Base-by-base conservation (phyloP, 2,797 vertebrate genomes). In the Catharus ustulatus region DNA sequence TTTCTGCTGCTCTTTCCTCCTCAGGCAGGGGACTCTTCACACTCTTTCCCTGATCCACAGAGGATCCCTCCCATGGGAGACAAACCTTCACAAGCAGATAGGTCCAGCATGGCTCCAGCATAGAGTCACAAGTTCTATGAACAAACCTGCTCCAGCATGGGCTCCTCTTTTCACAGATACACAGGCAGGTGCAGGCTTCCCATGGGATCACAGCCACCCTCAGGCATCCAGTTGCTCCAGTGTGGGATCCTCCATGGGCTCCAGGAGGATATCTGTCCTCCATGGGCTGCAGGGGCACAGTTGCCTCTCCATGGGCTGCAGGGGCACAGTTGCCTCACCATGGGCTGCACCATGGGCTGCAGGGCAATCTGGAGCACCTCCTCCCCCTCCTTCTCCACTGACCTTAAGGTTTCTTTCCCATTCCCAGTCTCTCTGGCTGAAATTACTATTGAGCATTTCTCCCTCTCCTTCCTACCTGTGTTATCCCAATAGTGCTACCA, bases 321-420 rank as follows among this genome's bases (percentile, higher is more conserved):
- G 57, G 17, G 29, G 8, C 7, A 46, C 43, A 57, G 17, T 24
- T 80, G 43, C 13, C 21, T 57, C 18, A 5, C 57, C 22, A 17
- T 15, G n/a, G 24, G 11, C 29, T 45, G 21, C 21, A 34, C 21
- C n/a, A 46, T 0, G 0, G 29, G 8, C 21, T 52, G 1, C 11
- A 54, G 34, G 17, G 27, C 0, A 54, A 54, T 30, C 23, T 43
- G 17, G 15, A n/a, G 5, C 12, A 38, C 4, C 3, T 91, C 20
- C 30, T 54, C 0, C 21, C 6, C 3, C 8, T 73, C 5, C 42
- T 77, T 55, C 36, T 61, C 0, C 54, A 18, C 3, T 32, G 29
- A 55, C 18, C 18, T 43, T 11, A 24, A 32, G 5, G 1, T 27
- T 36, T 63, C 34, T 64, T 30, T 43, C 34, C 13, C 8, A 46